Conservation (phyloP, 2,113 vertebrate genomes). For the Callaeas wilsoni region DNA sequence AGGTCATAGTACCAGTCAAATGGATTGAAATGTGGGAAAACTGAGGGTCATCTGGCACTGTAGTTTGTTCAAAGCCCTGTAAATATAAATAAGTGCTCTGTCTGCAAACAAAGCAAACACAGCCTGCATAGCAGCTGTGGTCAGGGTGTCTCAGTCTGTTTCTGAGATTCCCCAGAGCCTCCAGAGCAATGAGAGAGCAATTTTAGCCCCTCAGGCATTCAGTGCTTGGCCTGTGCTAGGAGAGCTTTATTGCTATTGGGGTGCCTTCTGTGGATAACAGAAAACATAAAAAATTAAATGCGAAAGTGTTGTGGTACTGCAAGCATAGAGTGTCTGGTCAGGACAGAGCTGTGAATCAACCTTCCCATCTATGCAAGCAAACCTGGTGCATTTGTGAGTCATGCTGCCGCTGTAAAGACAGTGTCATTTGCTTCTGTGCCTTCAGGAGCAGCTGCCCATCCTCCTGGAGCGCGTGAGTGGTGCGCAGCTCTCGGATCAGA, state of each 20-base stretch:
- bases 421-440: slow-evolving; percentile 69
- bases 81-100: not conserved
- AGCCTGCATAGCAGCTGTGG: not conserved
- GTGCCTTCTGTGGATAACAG: not conserved
- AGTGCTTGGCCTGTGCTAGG: not conserved
- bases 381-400: slow-evolving; percentile 76
- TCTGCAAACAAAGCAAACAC: slow-evolving; percentile 19
- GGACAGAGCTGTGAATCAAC: not conserved
- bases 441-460: slow-evolving; percentile 76
- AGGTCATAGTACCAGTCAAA: not conserved
- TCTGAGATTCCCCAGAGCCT: not conserved
- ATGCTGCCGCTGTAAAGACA: slow-evolving; percentile 74
- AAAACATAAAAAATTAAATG: not conserved
- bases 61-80: not conserved
- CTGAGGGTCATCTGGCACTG: not conserved
- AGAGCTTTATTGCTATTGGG: not conserved
- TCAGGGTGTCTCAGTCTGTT: not conserved
- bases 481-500: slow-evolving; percentile 84
- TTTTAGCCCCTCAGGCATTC: not conserved
- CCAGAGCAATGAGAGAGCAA: not conserved
- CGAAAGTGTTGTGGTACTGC: not conserved
- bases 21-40: not conserved
- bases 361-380: not conserved
- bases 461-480: slow-evolving; percentile 77
- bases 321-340: not conserved